phyloP scores from a whole-genome alignment of 2,888 invertebrate genomes.

The Drosophila prostipennis region DNA sequence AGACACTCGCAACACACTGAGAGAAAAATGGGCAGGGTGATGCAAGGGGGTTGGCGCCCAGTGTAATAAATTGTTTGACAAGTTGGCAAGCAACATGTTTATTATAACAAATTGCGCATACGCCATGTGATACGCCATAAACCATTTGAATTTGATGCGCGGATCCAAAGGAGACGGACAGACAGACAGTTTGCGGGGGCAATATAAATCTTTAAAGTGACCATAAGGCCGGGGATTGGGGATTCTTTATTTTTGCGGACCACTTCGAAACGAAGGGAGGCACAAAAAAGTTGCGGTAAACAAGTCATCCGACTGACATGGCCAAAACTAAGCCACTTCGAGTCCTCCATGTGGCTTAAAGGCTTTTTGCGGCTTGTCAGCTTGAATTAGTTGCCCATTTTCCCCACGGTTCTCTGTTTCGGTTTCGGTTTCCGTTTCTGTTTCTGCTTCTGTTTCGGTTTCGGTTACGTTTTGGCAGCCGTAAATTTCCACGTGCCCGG shows the following conservation, averaged over 20 bases:
- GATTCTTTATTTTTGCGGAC: conserved; percentile 16
- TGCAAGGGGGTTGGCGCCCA: conserved; percentile 25
- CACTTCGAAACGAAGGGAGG: conserved; percentile 47
- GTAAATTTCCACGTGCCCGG: conserved; percentile 41
- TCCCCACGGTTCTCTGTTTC: conserved; percentile 13
- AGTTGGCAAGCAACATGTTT: conserved; percentile 77
- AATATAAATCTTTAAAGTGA: conserved; percentile 65
- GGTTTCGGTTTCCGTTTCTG: conserved; percentile 4
- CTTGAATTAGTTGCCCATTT: conserved; percentile 62
- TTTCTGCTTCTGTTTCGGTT: conserved; percentile 15
- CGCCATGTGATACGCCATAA: conserved; percentile 69
- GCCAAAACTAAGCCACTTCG: conserved; percentile 42
- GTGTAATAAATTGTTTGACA: conserved; percentile 76
- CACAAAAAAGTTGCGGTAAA: conserved; percentile 56
- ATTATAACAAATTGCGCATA: conserved; percentile 78
- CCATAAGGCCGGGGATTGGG: conserved; percentile 29
- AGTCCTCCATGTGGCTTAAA: conserved; percentile 54
- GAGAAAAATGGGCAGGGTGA: conserved; percentile 11
- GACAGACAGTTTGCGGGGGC: too few relatives aligned
- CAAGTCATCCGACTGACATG: conserved; percentile 53
- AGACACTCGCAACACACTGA: conserved; percentile 16
- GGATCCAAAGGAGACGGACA: background rate
- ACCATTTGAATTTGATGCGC: conserved; percentile 69
- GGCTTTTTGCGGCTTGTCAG: conserved; percentile 62
- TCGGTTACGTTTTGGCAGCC: conserved; percentile 23